These are phyloP conservation scores for Cerastoderma edule DNA, from an alignment of 2,888 invertebrate species.

Conservation along the genomic window DNA sequence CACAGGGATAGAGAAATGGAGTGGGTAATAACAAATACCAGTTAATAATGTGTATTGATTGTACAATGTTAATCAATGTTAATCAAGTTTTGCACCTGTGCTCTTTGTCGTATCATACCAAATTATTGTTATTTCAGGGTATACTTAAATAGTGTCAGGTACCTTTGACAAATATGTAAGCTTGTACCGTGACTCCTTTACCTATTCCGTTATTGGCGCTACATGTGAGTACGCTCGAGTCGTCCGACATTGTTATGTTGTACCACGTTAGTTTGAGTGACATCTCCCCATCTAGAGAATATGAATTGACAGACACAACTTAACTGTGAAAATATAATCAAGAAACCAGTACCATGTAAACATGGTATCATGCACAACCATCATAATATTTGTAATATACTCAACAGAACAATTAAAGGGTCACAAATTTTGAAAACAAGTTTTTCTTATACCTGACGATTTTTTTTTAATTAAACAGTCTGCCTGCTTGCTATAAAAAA, in stretches of 20 bases:
- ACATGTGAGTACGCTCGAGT: conserved; percentile 9
- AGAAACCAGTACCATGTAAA: too few relatives aligned
- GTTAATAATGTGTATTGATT: background rate
- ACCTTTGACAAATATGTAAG: conserved; percentile 10
- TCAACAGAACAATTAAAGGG: too few relatives aligned
- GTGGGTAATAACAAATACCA: background rate
- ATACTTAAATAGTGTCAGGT: background rate
- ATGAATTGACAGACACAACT: too few relatives aligned
- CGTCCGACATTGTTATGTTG: background rate
- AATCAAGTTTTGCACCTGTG: background rate
- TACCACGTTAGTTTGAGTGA: background rate
- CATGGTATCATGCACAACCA: too few relatives aligned
- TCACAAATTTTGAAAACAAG: too few relatives aligned
- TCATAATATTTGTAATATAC: too few relatives aligned
- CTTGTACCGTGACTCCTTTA: background rate
- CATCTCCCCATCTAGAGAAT: too few relatives aligned
- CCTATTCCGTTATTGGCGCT: conserved; percentile 4
- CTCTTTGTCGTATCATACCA: background rate
- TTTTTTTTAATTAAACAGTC: too few relatives aligned
- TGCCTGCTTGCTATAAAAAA: too few relatives aligned
- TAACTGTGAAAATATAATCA: too few relatives aligned
- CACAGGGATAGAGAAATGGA: too few relatives aligned
- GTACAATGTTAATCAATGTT: background rate
- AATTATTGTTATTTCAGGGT: background rate
- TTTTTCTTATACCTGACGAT: too few relatives aligned